These are phyloP conservation scores for Liparis tanakae DNA, from an alignment of 2,797 vertebrate genomes.

Conservation along the genomic window DNA sequence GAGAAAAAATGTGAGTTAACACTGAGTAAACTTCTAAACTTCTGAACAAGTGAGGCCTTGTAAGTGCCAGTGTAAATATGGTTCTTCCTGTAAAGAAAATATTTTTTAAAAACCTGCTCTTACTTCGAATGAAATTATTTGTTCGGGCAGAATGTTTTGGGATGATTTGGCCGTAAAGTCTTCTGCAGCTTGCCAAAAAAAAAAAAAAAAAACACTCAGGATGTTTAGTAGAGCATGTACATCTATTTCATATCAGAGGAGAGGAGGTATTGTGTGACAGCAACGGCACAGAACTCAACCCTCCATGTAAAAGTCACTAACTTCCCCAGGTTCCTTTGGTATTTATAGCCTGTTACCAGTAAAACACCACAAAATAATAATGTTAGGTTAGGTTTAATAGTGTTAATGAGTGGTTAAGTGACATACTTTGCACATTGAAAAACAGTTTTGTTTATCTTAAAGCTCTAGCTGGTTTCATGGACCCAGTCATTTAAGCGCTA, in stretches of 20 bases:
- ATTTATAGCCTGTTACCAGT: background rate
- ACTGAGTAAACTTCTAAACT: conserved; percentile 43
- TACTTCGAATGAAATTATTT: conserved; percentile 54
- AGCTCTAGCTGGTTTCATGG: background rate
- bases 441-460: background rate
- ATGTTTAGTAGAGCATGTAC: conserved; percentile 2
- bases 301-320: background rate
- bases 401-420: background rate
- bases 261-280: conserved; percentile 18
- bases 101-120: conserved; percentile 46
- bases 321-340: background rate
- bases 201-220: conserved; percentile 19
- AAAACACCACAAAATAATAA: background rate
- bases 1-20: conserved; percentile 47
- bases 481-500: background rate
- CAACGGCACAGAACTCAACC: background rate
- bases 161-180: conserved; percentile 35
- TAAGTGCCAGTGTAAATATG: conserved; percentile 50
- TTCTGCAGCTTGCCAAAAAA: conserved; percentile 26
- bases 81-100: conserved; percentile 55
- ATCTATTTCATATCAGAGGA: conserved; percentile 10
- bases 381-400: background rate
- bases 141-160: conserved; percentile 32
- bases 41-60: conserved; percentile 55
- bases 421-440: background rate